phyloP scores from a whole-genome alignment of 2,797 vertebrate species.

The Sitta carolinensis region DNA sequence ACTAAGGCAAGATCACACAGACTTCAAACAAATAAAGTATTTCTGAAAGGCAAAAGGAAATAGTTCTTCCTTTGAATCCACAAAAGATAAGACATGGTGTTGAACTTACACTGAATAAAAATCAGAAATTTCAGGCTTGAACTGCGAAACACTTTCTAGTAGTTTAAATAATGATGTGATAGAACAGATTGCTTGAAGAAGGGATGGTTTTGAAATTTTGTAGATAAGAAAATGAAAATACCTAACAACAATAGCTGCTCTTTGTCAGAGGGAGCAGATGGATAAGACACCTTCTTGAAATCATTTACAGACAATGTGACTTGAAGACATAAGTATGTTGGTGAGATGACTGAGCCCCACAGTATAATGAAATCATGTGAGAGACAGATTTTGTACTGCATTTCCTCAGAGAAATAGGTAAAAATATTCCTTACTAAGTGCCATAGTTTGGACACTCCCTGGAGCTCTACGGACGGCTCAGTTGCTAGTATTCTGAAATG shows the following conservation, averaged over 20 bases:
- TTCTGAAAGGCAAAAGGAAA: neutral
- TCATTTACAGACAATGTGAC: neutral
- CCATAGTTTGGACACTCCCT: neutral
- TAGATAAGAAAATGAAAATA: neutral
- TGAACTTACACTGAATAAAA: neutral
- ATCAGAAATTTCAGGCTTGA: neutral
- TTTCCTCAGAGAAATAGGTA: neutral
- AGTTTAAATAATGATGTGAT: neutral
- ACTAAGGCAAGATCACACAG: neutral
- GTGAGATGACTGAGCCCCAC: neutral
- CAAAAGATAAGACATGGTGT: neutral
- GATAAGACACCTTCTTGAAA: neutral
- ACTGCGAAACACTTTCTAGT: neutral
- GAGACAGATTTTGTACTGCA: neutral
- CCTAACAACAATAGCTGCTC: neutral
- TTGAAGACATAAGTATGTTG: neutral
- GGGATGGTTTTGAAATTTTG: neutral
- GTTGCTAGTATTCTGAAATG: fast-evolving
- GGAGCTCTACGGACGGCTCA: neutral
- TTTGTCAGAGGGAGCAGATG: neutral
- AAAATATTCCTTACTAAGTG: neutral
- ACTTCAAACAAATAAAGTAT: neutral
- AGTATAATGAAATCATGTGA: neutral
- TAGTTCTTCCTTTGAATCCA: neutral
- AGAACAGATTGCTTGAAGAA: neutral